Conservation (phyloP, 1,140 invertebrate species). For the Drosophila malerkotliana region DNA sequence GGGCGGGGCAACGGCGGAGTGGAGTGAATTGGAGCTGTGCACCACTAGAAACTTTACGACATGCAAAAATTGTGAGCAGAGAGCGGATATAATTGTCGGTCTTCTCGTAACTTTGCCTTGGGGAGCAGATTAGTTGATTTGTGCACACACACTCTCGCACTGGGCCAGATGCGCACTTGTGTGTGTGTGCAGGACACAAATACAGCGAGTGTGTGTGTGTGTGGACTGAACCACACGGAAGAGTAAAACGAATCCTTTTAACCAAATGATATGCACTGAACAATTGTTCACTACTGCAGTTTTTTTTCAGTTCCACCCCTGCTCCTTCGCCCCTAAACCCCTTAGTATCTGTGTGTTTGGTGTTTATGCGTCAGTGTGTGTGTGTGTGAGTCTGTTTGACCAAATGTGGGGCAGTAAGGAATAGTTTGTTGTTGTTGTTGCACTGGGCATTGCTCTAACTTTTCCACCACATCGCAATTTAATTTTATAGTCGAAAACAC, state of each 20-base stretch:
- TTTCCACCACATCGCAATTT: constrained; percentile 79
- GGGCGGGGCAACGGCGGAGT: neutral
- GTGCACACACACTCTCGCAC: constrained; percentile 41
- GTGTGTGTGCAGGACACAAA: too few species aligned
- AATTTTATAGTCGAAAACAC: constrained; percentile 82
- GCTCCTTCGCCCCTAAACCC: too few species aligned
- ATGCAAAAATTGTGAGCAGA: constrained; percentile 81
- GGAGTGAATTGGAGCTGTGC: constrained; percentile 45
- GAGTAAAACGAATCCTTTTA: constrained; percentile 80
- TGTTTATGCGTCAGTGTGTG: constrained; percentile 18
- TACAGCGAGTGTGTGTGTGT: neutral
- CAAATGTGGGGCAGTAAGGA: constrained; percentile 79
- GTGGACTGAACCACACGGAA: constrained; percentile 46
- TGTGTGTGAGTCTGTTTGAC: constrained; percentile 45
- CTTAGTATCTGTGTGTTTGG: constrained; percentile 22
- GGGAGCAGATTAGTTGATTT: constrained; percentile 82
- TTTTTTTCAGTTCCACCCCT: constrained; percentile 13
- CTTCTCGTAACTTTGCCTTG: constrained; percentile 81
- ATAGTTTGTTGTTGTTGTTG: constrained; percentile 56
- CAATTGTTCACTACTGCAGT: constrained; percentile 73
- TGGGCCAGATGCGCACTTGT: neutral
- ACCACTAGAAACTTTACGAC: constrained; percentile 80
- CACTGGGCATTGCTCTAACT: constrained; percentile 72
- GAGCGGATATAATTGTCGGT: constrained; percentile 82
- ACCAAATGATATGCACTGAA: constrained; percentile 79